Conservation (phyloP, 1,140 invertebrate genomes). For the Ruditapes philippinarum region DNA sequence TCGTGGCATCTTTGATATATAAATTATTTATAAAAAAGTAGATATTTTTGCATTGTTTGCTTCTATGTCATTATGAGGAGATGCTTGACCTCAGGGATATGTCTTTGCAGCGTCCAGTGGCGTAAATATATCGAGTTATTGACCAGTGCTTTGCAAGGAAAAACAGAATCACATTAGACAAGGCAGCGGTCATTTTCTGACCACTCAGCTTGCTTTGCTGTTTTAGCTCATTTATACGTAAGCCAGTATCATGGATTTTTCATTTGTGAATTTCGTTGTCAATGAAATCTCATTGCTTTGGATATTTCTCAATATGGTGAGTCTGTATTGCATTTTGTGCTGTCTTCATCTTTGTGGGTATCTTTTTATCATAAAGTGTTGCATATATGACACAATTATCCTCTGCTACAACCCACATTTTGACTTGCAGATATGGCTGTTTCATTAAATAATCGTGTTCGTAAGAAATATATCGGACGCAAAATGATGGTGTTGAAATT, state of each 20-base stretch:
- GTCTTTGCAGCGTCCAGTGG: constrained; percentile 41
- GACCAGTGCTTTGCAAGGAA: constrained; percentile 22
- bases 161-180: constrained; percentile 22
- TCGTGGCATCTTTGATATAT: not conserved
- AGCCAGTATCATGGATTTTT: not conserved
- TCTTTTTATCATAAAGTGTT: no score
- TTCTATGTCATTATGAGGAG: not conserved
- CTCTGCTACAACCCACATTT: no score
- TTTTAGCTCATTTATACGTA: not conserved
- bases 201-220: not conserved
- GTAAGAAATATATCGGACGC: no score
- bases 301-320: not conserved
- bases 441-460: no score
- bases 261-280: not conserved
- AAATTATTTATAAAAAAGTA: not conserved
- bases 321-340: not conserved
- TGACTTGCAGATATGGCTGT: no score
- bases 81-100: constrained; percentile 22
- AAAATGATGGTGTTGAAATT: no score
- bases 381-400: no score
- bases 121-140: constrained; percentile 46
- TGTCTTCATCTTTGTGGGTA: no score
- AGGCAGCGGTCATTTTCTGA: constrained; percentile 34
- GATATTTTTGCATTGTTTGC: constrained; percentile 18
- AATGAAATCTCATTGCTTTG: not conserved